phyloP scores from a whole-genome alignment of 53 echinoderm and acorn worm species.

The Astropecten irregularis region DNA sequence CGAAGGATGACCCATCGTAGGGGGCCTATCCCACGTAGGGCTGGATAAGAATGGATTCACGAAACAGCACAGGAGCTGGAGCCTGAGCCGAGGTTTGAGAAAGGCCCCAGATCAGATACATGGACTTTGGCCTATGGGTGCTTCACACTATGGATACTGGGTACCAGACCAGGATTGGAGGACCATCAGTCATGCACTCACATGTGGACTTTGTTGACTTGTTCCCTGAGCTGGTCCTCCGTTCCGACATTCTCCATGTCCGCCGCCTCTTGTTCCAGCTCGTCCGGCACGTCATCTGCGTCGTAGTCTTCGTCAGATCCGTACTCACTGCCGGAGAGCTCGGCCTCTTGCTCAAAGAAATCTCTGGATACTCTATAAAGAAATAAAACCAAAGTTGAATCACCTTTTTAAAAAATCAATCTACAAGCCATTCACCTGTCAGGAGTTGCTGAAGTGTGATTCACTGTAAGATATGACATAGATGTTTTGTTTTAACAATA shows the following conservation, averaged over 20 bases:
- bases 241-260: constrained; percentile 76
- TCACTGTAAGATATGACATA: too few species aligned
- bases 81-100: too few species aligned
- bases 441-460: too few species aligned
- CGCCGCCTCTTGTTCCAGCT: constrained; percentile 60
- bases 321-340: constrained; percentile 89
- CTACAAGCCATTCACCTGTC: not conserved
- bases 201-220: constrained; percentile 95
- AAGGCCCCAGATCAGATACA: too few species aligned
- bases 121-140: too few species aligned
- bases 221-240: constrained; percentile 74
- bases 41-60: too few species aligned
- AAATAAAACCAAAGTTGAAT: not conserved
- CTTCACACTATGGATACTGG: too few species aligned
- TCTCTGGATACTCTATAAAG: constrained; percentile 29
- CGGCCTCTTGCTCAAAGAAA: constrained; percentile 91
- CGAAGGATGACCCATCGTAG: too few species aligned
- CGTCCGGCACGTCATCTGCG: constrained; percentile 84
- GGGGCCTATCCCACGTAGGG: too few species aligned
- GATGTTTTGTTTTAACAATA: too few species aligned
- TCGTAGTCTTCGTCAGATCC: constrained; percentile 97
- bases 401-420: not conserved
- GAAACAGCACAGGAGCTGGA: too few species aligned
- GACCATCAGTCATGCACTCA: constrained; percentile 50
- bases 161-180: too few species aligned